Percentiles rank a stretch among this genome's conserved stretches.
phyloP scores from a whole-genome alignment of 2,113 vertebrate genomes.

The Pitta sordida region DNA sequence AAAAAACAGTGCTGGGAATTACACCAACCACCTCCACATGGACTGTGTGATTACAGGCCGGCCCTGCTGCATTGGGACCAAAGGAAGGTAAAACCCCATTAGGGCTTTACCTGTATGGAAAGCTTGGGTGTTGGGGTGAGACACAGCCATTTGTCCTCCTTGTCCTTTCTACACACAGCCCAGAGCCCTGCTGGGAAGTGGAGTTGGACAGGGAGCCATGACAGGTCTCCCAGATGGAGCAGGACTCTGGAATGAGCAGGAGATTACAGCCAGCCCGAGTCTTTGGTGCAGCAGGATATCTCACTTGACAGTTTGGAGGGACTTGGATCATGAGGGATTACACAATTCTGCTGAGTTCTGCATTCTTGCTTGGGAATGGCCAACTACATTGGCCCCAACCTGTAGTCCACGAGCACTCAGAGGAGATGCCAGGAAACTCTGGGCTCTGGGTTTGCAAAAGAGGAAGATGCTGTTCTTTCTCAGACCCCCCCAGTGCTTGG shows the following conservation, averaged over 20 bases:
- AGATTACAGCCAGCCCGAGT: not conserved
- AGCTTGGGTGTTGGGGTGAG: not conserved
- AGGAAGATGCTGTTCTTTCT: not conserved
- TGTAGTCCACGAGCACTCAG: not conserved
- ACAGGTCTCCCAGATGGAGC: not conserved
- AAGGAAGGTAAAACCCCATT: conserved; percentile 98
- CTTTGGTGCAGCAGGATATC: not conserved
- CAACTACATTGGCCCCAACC: not conserved
- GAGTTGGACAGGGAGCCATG: not conserved
- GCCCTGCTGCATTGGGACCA: conserved; percentile 97
- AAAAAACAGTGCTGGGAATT: conserved; percentile 91
- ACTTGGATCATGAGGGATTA: not conserved
- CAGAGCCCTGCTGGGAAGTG: not conserved
- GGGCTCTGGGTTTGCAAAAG: not conserved
- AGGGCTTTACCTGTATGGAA: not conserved
- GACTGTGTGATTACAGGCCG: conserved; percentile 95
- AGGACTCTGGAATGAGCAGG: not conserved
- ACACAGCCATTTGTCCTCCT: not conserved
- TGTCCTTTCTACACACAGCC: not conserved
- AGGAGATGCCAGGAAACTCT: not conserved
- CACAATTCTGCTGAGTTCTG: not conserved
- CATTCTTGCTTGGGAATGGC: not conserved
- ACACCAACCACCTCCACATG: conserved; percentile 95
- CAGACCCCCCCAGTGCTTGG: not conserved
- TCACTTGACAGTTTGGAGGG: not conserved